Base-by-base conservation (phyloP, 2,888 invertebrate genomes). In the Drosophila maculinotata region DNA sequence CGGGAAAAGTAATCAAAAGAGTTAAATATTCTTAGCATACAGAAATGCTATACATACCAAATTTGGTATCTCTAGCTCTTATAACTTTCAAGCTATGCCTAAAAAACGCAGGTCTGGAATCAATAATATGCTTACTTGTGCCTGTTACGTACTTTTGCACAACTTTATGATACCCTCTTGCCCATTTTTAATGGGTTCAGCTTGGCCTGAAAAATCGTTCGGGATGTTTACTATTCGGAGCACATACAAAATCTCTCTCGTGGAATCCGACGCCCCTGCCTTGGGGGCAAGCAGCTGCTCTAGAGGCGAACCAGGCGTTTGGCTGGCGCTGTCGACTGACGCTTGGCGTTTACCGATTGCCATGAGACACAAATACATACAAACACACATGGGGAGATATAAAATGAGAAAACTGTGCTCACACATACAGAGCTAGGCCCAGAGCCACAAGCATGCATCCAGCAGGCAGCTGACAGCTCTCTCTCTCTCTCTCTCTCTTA, bases 171-270 rank as follows among this genome's bases (percentile, higher is more conserved):
- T n/a, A n/a, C n/a, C n/a, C n/a, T n/a, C n/a, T n/a, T n/a, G n/a
- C n/a, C n/a, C n/a, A n/a, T n/a, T n/a, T n/a, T n/a, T n/a, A n/a
- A n/a, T n/a, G n/a, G n/a, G n/a, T n/a, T n/a, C n/a, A 38, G 51
- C 31, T 72, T 54, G 67, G 56, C 54, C 70, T 59, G 54, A 65
- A 54, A 47, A 65, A 65, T 59, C 57, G 72, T 72, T 72, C 72
- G 71, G 69, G 72, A 58, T 48, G 57, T 57, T 71, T 47, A 68
- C 62, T 54, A 56, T 57, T 45, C 53, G 57, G 56, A 59, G 66
- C 70, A 53, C 60, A 71, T 60, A 60, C 47, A 49, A 67, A 71
- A 71, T 47, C 58, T 58, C 54, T 44, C 42, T 31, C 44, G 70
- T 65, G 70, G 70, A 71, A 65, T 71, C 52, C 59, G 65, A 65